Base-by-base conservation (phyloP, 2,113 vertebrate species). In the Meleagris gallopavo region DNA sequence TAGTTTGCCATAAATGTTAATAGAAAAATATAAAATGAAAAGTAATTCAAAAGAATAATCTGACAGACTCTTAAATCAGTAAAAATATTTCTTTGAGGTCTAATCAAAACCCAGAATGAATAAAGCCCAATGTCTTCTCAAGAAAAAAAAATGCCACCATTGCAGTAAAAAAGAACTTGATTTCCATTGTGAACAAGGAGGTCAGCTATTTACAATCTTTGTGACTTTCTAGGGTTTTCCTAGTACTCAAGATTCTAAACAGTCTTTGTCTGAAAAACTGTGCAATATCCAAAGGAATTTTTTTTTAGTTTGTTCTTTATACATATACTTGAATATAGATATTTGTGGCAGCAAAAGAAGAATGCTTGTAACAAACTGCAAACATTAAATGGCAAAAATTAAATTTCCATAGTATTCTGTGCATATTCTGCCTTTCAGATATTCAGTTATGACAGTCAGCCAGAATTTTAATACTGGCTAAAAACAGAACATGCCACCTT, bases 201-300 rank as follows among this genome's bases (percentile, higher is more conserved):
- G 8, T 41, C 52, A 76, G 40, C 48, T 75, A 72, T 85, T 92
- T 94, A n/a, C n/a, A n/a, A n/a, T 38, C 57, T 83, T 61, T 20
- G 3, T 69, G 25, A 34, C 43, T 90, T 86, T 93, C 90, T 84
- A 82, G 80, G 55, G 14, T 82, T 89, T 96, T 83, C 45, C 41
- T 89, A 45, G 45, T 89, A 88, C 58, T 89, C n/a, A 29, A 67
- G 54, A 52, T 58, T 67, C 73, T 75, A 82, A 48, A 64, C 45
- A 72, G 58, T 70, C 36, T 72, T 27, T 80, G 34, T 72, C 90
- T 91, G 74, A 95, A 96, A 95, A 89, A 86, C 66, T 32, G 34
- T 86, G 90, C 13, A 90, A 76, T 85, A 88, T 61, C 25, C 58
- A 77, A 95, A 71, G 21, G 27, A 34, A 74, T 65, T 75, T 24